These are phyloP conservation scores for Megathymus violae DNA, from an alignment of 1,140 invertebrate genomes.

Conservation along the genomic window DNA sequence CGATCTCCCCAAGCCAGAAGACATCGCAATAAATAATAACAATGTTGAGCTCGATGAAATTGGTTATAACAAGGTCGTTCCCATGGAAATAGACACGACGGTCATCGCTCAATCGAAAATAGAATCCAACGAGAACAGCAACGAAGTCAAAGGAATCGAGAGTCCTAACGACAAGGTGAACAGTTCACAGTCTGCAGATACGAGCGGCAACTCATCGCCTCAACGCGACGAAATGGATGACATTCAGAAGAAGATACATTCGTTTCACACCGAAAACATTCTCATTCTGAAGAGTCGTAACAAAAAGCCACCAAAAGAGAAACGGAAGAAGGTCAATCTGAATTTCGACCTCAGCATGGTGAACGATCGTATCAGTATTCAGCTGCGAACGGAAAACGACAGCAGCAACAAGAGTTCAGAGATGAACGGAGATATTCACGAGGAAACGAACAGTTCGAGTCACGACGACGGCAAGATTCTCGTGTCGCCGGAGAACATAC, in stretches of 20 bases:
- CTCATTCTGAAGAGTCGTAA: slow-evolving; percentile 85
- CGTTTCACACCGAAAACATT: slow-evolving; percentile 85
- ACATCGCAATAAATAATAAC: slow-evolving; percentile 64
- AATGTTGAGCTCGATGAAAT: slow-evolving; percentile 65
- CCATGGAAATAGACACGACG: slow-evolving; percentile 76
- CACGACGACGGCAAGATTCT: slow-evolving; percentile 57
- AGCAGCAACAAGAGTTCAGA: slow-evolving; percentile 53
- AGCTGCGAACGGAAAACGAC: slow-evolving; percentile 73
- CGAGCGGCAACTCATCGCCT: slow-evolving; percentile 80
- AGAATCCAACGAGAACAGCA: slow-evolving; percentile 61
- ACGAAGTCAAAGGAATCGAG: slow-evolving; percentile 58
- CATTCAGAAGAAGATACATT: slow-evolving; percentile 85
- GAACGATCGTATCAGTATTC: slow-evolving; percentile 82
- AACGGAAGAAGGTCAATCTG: slow-evolving; percentile 82
- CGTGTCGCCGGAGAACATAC: slow-evolving; percentile 74
- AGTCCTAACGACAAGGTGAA: slow-evolving; percentile 69
- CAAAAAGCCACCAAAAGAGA: slow-evolving; percentile 83
- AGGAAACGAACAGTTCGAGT: slow-evolving; percentile 58
- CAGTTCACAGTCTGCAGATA: slow-evolving; percentile 77
- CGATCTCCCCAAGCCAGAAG: slow-evolving; percentile 57
- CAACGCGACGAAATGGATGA: slow-evolving; percentile 84
- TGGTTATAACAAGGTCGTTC: slow-evolving; percentile 69
- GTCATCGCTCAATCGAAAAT: slow-evolving; percentile 66
- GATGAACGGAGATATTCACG: slow-evolving; percentile 67
- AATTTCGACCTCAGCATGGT: slow-evolving; percentile 83